Conservation (phyloP, 2,113 vertebrate species). For the Hiodon alosoides region DNA sequence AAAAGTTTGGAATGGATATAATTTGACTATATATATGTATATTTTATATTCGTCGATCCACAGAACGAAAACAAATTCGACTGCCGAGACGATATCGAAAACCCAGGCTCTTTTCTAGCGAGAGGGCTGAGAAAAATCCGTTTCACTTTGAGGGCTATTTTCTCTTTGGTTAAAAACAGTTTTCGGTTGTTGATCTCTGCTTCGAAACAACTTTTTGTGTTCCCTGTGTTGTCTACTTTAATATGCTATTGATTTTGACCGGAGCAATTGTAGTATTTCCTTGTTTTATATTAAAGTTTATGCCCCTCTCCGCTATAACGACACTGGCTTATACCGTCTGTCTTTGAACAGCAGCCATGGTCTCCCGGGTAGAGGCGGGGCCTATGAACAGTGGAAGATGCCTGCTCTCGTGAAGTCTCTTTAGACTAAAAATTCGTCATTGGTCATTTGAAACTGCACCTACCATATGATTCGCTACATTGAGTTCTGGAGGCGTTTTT, state of each 20-base stretch:
- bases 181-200: background rate
- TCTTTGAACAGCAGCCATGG: constrained; percentile 14
- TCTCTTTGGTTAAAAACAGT: background rate
- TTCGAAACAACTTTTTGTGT: background rate
- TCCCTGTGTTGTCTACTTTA: constrained; percentile 9
- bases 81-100: constrained; percentile 11
- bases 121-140: background rate
- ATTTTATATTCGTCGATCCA: background rate
- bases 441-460: background rate
- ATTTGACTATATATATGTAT: background rate
- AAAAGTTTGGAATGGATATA: background rate
- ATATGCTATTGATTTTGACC: background rate
- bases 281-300: constrained; percentile 5
- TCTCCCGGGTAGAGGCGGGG: background rate
- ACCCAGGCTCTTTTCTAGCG: constrained; percentile 11
- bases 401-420: background rate
- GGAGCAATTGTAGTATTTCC: background rate
- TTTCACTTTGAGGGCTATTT: background rate
- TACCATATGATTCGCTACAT: background rate
- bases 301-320: background rate
- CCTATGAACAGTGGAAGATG: background rate
- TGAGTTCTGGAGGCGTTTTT: background rate
- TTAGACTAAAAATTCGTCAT: too few species aligned
- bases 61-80: constrained; percentile 1
- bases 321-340: constrained; percentile 3